Percentiles rank a stretch among this genome's conserved stretches.
phyloP scores from a whole-genome alignment of 2,888 invertebrate genomes.

The Parelbella ahira region DNA sequence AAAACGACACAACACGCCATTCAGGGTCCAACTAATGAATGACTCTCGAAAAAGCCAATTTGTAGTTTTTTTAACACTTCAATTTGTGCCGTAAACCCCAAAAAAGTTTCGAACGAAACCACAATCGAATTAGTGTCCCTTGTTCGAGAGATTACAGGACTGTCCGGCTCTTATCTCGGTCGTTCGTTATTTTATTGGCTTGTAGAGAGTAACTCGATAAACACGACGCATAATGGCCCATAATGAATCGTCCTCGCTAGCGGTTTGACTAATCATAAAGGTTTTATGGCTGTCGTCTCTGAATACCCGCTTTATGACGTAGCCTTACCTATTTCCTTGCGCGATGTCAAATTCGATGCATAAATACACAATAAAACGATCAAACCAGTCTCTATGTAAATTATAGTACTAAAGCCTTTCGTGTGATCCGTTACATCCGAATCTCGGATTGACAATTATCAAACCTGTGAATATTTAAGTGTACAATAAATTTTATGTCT shows the following conservation, averaged over 20 bases:
- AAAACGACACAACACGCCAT: constrained; percentile 76
- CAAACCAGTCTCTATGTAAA: constrained; percentile 19
- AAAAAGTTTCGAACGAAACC: constrained; percentile 77
- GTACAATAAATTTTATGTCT: constrained; percentile 19
- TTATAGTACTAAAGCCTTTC: constrained; percentile 11
- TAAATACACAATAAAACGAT: constrained; percentile 44
- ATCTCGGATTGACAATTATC: constrained; percentile 18
- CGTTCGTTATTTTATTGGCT: constrained; percentile 81
- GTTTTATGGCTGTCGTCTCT: constrained; percentile 72
- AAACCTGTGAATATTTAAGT: constrained; percentile 21
- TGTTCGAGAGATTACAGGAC: constrained; percentile 80
- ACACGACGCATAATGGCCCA: constrained; percentile 78
- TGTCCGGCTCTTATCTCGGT: constrained; percentile 78
- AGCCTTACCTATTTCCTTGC: constrained; percentile 36
- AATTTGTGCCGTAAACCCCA: constrained; percentile 79
- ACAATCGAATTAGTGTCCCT: constrained; percentile 81
- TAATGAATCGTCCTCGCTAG: constrained; percentile 77
- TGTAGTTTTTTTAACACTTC: constrained; percentile 80
- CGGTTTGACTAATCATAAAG: constrained; percentile 78
- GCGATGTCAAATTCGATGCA: constrained; percentile 45
- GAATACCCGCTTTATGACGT: constrained; percentile 59
- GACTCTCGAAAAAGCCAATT: constrained; percentile 74
- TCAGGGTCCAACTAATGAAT: constrained; percentile 75
- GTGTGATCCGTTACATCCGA: constrained; percentile 8
- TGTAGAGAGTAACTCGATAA: constrained; percentile 79